A percentile compares a stretch with the other conserved stretches of the same genome.
phyloP scores from a whole-genome alignment of 2,888 invertebrate species.

The Caenorhabditis virilis region DNA sequence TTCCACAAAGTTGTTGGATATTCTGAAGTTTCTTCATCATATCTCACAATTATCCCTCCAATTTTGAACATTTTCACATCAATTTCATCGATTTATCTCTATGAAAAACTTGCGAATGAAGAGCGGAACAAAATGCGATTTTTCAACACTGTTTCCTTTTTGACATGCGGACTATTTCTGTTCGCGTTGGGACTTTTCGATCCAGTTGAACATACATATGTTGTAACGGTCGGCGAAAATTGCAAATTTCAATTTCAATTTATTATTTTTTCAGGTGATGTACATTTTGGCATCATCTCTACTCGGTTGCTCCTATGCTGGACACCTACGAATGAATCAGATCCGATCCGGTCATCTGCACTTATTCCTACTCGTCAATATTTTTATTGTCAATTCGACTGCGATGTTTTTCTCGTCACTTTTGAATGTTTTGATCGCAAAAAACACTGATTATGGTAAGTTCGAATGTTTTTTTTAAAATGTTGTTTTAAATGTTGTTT shows the following conservation, averaged over 20 bases:
- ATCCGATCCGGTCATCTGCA: constrained; percentile 44
- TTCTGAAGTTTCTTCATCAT: constrained; percentile 26
- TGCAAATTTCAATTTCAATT: not conserved
- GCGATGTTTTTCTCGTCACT: constrained; percentile 48
- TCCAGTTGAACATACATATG: constrained; percentile 32
- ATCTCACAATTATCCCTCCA: constrained; percentile 34
- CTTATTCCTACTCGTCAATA: constrained; percentile 50
- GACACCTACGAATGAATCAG: constrained; percentile 43
- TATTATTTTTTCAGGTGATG: constrained; percentile 23
- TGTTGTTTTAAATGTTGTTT: too few relatives aligned
- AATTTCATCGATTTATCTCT: constrained; percentile 19
- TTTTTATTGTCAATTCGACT: constrained; percentile 40
- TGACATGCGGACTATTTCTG: constrained; percentile 43
- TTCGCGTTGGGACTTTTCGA: constrained; percentile 43
- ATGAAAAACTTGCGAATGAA: constrained; percentile 30
- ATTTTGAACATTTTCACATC: constrained; percentile 33
- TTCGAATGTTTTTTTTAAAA: too few relatives aligned
- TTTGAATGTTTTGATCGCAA: constrained; percentile 47
- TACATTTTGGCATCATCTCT: constrained; percentile 45
- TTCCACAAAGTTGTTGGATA: constrained; percentile 48
- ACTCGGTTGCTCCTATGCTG: constrained; percentile 46
- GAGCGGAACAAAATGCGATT: constrained; percentile 45
- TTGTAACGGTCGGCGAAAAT: constrained; percentile 20
- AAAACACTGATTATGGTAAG: constrained; percentile 54
- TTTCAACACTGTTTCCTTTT: constrained; percentile 47